Conservation (phyloP, 1,140 invertebrate species). For the Heliconius eleuchia region DNA sequence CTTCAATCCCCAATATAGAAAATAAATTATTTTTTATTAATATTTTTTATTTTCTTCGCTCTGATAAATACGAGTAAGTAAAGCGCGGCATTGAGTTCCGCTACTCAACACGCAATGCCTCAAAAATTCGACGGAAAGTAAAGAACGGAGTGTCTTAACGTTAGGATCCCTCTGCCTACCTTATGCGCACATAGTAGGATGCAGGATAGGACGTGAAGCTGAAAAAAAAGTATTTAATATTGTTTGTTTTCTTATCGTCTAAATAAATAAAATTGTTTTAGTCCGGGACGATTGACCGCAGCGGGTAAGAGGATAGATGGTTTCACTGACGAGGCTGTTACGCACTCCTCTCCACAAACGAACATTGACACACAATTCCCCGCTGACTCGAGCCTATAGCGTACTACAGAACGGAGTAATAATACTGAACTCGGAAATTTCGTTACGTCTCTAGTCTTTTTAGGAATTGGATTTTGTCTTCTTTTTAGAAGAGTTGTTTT, state of each 20-base stretch:
- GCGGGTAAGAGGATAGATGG: background rate
- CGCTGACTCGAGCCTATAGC: conserved; percentile 11
- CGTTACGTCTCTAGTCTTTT: background rate
- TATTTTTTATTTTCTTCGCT: too few species aligned
- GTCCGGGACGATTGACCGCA: background rate
- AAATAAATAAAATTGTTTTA: background rate
- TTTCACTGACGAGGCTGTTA: conserved; percentile 4
- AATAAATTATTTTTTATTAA: too few species aligned
- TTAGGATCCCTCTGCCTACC: too few species aligned
- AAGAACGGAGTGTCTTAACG: too few species aligned
- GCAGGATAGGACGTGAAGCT: too few species aligned
- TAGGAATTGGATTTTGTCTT: background rate
- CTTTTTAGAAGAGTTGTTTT: background rate
- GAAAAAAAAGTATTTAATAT: too few species aligned
- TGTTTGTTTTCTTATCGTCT: background rate
- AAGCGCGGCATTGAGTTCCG: too few species aligned
- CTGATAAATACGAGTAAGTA: too few species aligned
- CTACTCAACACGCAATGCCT: too few species aligned
- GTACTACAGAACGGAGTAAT: background rate
- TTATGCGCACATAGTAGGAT: too few species aligned
- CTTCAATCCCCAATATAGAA: too few species aligned
- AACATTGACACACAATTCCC: conserved; percentile 23
- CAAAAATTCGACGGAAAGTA: too few species aligned
- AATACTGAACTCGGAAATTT: conserved; percentile 15
- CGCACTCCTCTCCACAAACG: conserved; percentile 10